Evolutionary conservation across 2,113 vertebrate species (phyloP), one percentile per base, ranked within the genome.

Genomic region (Ondatra zibethicus): DNA sequence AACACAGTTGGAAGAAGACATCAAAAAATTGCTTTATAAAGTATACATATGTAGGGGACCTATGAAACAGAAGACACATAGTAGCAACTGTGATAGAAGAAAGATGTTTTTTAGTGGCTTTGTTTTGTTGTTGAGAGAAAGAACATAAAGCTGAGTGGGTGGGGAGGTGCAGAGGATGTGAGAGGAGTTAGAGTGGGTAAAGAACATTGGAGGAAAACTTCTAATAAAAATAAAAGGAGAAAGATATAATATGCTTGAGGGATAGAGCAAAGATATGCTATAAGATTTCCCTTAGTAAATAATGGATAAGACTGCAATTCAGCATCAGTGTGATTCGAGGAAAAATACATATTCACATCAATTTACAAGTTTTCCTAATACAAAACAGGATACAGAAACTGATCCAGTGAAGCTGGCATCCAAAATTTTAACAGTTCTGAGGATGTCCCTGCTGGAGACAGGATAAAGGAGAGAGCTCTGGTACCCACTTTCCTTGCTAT

Each of bases 191-290:
- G 21, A 27, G 33, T 33, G 50, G 50, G 33, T 19, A 55, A n/a
- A 21, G 33, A n/a, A n/a, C 58, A 21, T 9, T 50, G 25, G 13
- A 77, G 16, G 45, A 77, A 77, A 80, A 80, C 19, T 12, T 6
- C 7, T 13, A 58, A n/a, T 27, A 58, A 25, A 58, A 58, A 81
- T 13, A 58, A 39, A 58, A 92, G 11, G 42, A 70, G 72, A 88
- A 14, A 36, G 4, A 9, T 29, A 0, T 3, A 1, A 33, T 29
- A 13, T 19, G 9, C n/a, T 36, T 78, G 72, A 77, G 7, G 0
- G 0, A 0, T 5, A 19, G 0, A 80, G 14, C 13, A 45, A 81
- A 21, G 31, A 75, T 2, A 33, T 23, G 31, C 0, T 39, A 6
- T 16, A 39, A 33, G 7, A 2, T 61, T 94, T 73, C 63, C 42